Percentiles rank a stretch among this genome's conserved stretches.
Conservation (phyloP, 92 coral and sea anemone genomes). For the Epizoanthus ramosus region DNA sequence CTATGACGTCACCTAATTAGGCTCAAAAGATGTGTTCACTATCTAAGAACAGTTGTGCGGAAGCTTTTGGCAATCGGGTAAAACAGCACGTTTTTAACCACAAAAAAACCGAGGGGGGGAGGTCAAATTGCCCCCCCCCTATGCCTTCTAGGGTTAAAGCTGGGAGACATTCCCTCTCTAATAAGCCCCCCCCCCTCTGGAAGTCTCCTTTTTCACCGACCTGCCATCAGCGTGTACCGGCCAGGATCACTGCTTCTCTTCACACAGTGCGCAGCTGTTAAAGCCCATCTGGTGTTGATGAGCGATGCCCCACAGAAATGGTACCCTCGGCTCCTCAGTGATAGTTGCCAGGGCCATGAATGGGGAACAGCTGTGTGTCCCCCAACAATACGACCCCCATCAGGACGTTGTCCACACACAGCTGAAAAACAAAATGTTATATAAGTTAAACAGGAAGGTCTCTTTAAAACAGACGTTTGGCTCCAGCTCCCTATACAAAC, state of each 20-base stretch:
- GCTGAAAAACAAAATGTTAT: constrained; percentile 29
- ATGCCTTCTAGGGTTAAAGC: too few relatives aligned
- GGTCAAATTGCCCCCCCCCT: too few relatives aligned
- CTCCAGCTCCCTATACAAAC: too few relatives aligned
- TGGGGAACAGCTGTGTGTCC: constrained; percentile 61
- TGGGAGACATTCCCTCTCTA: too few relatives aligned
- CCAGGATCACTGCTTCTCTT: constrained; percentile 17
- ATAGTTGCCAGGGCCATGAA: constrained; percentile 76
- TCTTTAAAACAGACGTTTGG: too few relatives aligned
- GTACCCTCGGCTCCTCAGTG: constrained; percentile 51
- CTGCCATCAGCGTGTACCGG: constrained; percentile 57
- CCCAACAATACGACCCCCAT: constrained; percentile 56
- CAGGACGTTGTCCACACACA: constrained; percentile 58
- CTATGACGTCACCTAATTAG: too few relatives aligned
- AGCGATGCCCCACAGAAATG: constrained; percentile 75
- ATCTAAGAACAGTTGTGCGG: too few relatives aligned
- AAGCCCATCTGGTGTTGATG: constrained; percentile 60
- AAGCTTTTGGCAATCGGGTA: too few relatives aligned
- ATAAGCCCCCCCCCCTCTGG: too few relatives aligned
- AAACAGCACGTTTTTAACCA: too few relatives aligned
- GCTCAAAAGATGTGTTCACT: too few relatives aligned
- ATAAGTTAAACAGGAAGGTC: background rate
- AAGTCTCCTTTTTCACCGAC: constrained; percentile 24
- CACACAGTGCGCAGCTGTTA: constrained; percentile 74
- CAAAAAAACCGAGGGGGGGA: too few relatives aligned